These are phyloP conservation scores for Papilio aristodemus DNA, from an alignment of 1,140 invertebrate species.

Conservation along the genomic window DNA sequence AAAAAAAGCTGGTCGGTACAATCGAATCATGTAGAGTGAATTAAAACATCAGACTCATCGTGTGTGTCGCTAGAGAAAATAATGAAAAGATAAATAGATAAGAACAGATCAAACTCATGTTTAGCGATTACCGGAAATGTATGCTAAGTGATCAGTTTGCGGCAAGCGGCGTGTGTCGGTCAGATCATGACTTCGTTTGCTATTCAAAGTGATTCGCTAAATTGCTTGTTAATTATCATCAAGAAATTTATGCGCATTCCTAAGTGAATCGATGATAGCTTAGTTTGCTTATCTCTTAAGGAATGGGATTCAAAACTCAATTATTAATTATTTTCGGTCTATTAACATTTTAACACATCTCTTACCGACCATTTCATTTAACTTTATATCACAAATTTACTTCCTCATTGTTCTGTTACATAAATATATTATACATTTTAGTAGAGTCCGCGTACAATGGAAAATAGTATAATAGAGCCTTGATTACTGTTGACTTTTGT, in stretches of 20 bases:
- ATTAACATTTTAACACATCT: no score
- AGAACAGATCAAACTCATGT: background rate
- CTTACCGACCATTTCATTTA: background rate
- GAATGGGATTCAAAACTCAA: background rate
- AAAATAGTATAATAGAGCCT: background rate
- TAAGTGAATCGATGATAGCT: background rate
- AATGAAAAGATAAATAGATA: no score
- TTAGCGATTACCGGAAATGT: background rate
- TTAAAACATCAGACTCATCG: no score
- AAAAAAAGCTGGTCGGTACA: no score
- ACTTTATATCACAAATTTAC: background rate
- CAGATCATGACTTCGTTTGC: background rate
- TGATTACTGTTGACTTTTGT: background rate
- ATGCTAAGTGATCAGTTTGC: background rate
- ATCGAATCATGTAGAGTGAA: no score
- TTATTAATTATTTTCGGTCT: no score
- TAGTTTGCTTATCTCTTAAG: background rate
- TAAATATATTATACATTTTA: no score
- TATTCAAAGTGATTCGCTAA: slow-evolving; percentile 11
- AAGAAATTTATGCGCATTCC: slow-evolving; percentile 1
- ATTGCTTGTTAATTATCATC: slow-evolving; percentile 5
- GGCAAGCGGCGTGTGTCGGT: background rate
- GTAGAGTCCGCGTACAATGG: background rate
- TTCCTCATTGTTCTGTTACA: background rate
- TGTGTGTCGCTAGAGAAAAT: no score